phyloP scores from a whole-genome alignment of 2,797 vertebrate species.

The Ibycter americanus region DNA sequence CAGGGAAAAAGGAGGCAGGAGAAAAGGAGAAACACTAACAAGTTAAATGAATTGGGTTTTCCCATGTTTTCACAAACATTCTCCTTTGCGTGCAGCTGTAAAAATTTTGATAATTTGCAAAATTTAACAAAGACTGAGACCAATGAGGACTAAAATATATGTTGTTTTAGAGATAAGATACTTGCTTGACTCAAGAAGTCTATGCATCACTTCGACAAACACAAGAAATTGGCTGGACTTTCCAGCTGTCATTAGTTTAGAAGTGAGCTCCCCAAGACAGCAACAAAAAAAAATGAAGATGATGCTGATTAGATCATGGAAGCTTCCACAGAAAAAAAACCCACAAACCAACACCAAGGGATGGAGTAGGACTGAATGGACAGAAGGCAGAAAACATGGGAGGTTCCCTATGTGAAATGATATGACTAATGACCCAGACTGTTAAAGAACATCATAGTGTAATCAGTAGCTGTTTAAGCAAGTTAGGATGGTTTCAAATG shows the following conservation, averaged over 20 bases:
- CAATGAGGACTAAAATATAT: not conserved
- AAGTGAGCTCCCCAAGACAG: not conserved
- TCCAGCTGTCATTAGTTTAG: not conserved
- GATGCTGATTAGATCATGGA: not conserved
- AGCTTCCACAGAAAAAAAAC: not conserved
- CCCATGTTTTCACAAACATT: not conserved
- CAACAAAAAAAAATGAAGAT: not conserved
- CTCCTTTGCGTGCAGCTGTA: not conserved
- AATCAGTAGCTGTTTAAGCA: not conserved
- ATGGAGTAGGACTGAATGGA: not conserved
- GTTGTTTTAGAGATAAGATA: not conserved
- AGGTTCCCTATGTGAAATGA: not conserved
- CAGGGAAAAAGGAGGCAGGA: fast-evolving
- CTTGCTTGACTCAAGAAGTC: not conserved
- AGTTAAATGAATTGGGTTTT: not conserved
- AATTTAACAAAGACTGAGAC: not conserved
- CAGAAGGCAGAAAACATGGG: not conserved
- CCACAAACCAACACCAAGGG: not conserved
- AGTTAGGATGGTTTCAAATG: not conserved
- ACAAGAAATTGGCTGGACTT: not conserved
- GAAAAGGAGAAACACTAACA: not conserved
- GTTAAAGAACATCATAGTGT: not conserved
- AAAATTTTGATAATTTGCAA: not conserved
- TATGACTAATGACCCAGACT: not conserved
- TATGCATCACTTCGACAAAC: not conserved